Evolutionary conservation across 2,797 vertebrate species (phyloP).

Genomic region (Phalloptychus januarius): DNA sequence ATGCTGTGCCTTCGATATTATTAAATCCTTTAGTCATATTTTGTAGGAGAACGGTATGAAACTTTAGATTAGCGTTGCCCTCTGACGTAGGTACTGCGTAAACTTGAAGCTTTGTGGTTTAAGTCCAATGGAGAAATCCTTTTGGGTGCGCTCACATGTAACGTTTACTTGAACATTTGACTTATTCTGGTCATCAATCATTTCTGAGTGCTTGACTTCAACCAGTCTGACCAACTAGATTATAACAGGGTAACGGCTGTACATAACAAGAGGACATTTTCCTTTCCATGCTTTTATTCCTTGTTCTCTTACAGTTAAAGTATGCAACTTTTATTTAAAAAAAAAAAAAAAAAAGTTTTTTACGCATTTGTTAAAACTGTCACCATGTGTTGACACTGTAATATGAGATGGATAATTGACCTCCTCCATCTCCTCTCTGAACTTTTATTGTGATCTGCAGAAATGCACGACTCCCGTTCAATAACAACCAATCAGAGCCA

Average conservation of each 20-base stretch:
- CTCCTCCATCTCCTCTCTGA: too few species aligned
- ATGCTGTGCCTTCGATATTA: slow-evolving; percentile 66
- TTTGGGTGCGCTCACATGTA: neutral
- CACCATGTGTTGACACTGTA: too few species aligned
- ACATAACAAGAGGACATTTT: neutral
- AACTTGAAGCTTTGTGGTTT: slow-evolving; percentile 11
- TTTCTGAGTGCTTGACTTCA: slow-evolving; percentile 8
- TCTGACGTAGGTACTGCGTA: slow-evolving; percentile 3
- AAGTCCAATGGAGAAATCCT: neutral
- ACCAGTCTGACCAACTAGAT: slow-evolving; percentile 9
- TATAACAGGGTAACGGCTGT: neutral
- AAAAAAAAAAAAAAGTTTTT: too few species aligned
- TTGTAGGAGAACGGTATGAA: slow-evolving; percentile 31
- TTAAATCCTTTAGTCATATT: slow-evolving; percentile 37
- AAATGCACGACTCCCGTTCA: too few species aligned
- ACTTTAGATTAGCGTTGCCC: slow-evolving; percentile 1
- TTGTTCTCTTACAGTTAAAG: neutral
- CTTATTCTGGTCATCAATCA: neutral
- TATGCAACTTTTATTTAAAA: too few species aligned
- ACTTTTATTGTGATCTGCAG: too few species aligned
- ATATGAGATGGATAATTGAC: too few species aligned
- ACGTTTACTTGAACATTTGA: neutral
- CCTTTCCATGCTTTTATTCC: neutral
- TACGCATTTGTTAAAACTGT: too few species aligned
- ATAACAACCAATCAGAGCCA: too few species aligned